Evolutionary conservation across 1,140 invertebrate genomes (phyloP), one percentile per base, ranked within the genome.

Genomic region (Cheumatopsyche charites): DNA sequence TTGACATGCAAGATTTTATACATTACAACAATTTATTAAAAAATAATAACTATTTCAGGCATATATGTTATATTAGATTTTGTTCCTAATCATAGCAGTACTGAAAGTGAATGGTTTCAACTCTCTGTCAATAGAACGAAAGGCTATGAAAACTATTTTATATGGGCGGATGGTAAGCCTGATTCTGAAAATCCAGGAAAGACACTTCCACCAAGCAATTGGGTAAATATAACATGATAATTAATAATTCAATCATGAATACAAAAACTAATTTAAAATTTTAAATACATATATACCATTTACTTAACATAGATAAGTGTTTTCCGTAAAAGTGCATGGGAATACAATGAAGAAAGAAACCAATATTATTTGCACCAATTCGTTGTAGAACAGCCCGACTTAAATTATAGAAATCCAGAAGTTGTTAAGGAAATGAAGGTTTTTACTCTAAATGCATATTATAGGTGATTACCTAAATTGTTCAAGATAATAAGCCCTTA

Each of bases 281-380:
- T n/a, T n/a, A n/a, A n/a, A n/a, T n/a, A n/a, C n/a, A n/a, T n/a
- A n/a, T 43, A 66, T 45, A 66, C 25, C 12, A 25, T 67, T 23
- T n/a, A n/a, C n/a, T n/a, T n/a, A n/a, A n/a, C n/a, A n/a, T 11
- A 45, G 89, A 75, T 85, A 23, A 90, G 87, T 72, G 84, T 87
- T 0, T 90, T 90, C 77, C 86, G 88, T 17, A 88, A 88, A 25
- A 86, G 88, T 61, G 91, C 90, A 6, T 94, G 92, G 93, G 81
- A 86, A 72, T 93, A 86, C 80, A 87, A 88, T 76, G 82, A 88
- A 47, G 78, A 82, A 61, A 84, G 92, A 19, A 80, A 88, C 36
- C 88, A 93, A 80, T 94, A 87, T 76, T 95, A 94, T 77, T 81
- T 91, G 0, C 91, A 93, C 79, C 88, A 91, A 73, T 93, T 92